These are phyloP conservation scores for Patella caerulea DNA, from an alignment of 2,888 invertebrate genomes.

Conservation along the genomic window DNA sequence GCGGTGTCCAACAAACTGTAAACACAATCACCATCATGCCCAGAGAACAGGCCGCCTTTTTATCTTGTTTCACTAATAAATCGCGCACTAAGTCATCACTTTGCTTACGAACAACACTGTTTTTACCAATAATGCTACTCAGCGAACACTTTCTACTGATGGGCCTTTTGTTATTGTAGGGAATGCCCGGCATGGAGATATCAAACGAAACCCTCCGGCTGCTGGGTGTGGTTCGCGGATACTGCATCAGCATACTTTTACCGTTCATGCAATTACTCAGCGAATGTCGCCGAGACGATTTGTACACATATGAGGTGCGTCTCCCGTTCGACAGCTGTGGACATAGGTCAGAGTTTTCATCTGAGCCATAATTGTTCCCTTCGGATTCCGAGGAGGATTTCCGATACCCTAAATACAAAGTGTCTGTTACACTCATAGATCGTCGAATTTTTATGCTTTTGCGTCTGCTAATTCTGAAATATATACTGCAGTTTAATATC, in stretches of 20 bases:
- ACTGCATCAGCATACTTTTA: not conserved
- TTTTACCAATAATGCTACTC: not conserved
- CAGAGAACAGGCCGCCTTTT: conserved; percentile 57
- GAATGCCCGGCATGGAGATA: not conserved
- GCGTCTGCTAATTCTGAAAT: conserved; percentile 53
- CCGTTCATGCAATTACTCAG: not conserved
- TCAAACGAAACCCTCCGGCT: not conserved
- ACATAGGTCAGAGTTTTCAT: conserved; percentile 22
- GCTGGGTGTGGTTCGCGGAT: not conserved
- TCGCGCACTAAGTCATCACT: conserved; percentile 57
- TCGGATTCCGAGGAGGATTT: conserved; percentile 50
- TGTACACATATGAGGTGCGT: not conserved
- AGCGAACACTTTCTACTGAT: conserved; percentile 4
- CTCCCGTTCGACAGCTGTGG: not conserved
- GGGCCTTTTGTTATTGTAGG: not conserved
- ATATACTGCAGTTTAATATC: conserved; percentile 55
- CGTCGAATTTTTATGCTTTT: conserved; percentile 60
- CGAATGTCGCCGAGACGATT: not conserved
- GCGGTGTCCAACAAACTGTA: conserved; percentile 60
- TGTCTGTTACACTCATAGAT: conserved; percentile 54
- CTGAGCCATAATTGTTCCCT: conserved; percentile 24
- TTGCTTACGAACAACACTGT: conserved; percentile 30
- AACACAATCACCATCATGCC: conserved; percentile 55
- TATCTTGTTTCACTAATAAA: conserved; percentile 58
- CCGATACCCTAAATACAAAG: conserved; percentile 45